Base-by-base conservation (phyloP, 2,113 vertebrate genomes). In the Grammomys surdaster region DNA sequence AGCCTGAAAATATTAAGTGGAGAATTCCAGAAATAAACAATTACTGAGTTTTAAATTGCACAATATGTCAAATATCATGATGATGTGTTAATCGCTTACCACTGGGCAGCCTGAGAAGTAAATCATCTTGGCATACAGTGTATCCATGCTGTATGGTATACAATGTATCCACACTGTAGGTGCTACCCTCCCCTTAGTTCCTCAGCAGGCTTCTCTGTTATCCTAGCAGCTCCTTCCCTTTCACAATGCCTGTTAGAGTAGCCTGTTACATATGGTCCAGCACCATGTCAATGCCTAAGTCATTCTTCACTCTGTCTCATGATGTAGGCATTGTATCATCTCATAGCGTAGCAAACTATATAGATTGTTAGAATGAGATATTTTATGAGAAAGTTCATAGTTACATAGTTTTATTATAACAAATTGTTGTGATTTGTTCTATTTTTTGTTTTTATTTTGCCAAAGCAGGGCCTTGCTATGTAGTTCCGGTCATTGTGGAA, bases 301-400 rank as follows among this genome's bases (percentile, higher is more conserved):
- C 67, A 43, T 17, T 11, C 26, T 22, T 67, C 36, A 31, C 43
- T 33, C 24, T 36, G 5, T 63, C n/a, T 70, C 40, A 28, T 31
- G 40, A 9, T 0, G 3, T 3, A 16, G 28, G n/a, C 26, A 1
- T 16, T 8, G 63, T 7, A 0, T 46, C 28, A 46, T 7, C 60
- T 67, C 51, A 43, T 13, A 26, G 14, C 36, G 54, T 26, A 65
- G 20, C 28, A 33, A 33, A 28, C 26, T 33, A 36, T 54, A 36
- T 9, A 12, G 58, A 28, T n/a, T 19, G 26, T 10, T 17, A 69
- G 22, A 7, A 28, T 33, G 26, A 36, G 63, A 28, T 14, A 14
- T 80, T 48, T 54, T 33, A 36, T 63, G 54, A 92, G 67, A 76
- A 63, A 67, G 7, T 5, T 46, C 24, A 6, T 22, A 56, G 40